Conservation (phyloP, 2,888 invertebrate species). For the Apocheima hispidaria region DNA sequence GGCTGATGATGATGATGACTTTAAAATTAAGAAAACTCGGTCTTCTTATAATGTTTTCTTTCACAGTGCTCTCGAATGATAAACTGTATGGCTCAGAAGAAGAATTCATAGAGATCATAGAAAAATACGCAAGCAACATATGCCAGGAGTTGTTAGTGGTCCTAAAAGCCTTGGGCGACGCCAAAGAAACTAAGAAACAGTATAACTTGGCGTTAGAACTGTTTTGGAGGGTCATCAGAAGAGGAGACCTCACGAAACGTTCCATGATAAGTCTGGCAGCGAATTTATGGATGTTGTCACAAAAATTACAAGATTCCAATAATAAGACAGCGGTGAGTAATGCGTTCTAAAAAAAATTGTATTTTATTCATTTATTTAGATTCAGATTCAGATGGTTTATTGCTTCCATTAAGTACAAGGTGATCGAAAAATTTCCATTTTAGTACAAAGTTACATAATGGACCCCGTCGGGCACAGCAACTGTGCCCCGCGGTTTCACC, state of each 20-base stretch:
- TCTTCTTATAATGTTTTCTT: neutral
- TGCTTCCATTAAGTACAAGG: too few species aligned
- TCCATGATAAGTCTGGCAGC: constrained; percentile 89
- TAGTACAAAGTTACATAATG: too few species aligned
- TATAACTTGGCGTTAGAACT: constrained; percentile 91
- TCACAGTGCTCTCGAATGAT: constrained; percentile 96
- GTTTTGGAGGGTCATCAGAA: constrained; percentile 88
- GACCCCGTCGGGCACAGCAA: too few species aligned
- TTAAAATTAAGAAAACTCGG: too few species aligned
- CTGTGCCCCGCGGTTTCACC: too few species aligned
- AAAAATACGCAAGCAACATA: constrained; percentile 91
- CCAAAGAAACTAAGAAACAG: constrained; percentile 89
- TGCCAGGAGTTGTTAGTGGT: constrained; percentile 91
- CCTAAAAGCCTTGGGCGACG: constrained; percentile 89
- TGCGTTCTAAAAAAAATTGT: neutral
- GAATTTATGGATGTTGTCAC: constrained; percentile 93
- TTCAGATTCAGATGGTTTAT: too few species aligned
- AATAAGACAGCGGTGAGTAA: constrained; percentile 68
- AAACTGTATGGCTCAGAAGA: constrained; percentile 95
- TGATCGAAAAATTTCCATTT: too few species aligned
- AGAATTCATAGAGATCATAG: constrained; percentile 93
- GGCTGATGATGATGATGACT: too few species aligned
- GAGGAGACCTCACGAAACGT: constrained; percentile 87
- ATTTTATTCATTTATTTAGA: too few species aligned
- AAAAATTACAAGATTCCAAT: constrained; percentile 83